Evolutionary conservation across 1,140 invertebrate species (phyloP).

Genomic region (Anadara kagoshimensis): DNA sequence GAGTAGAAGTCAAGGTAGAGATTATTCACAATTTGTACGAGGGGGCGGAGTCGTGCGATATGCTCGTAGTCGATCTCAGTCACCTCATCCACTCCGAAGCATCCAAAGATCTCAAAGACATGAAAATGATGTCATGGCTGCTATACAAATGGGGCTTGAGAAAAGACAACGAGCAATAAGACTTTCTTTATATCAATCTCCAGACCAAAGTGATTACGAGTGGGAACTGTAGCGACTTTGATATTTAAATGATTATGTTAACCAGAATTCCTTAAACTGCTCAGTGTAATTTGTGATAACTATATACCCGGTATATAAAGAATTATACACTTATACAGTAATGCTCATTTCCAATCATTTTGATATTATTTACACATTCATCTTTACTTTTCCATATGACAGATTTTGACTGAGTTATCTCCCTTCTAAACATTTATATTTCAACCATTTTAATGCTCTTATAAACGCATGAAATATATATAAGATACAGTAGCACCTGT

Average conservation of each 20-base stretch:
- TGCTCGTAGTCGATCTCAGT: constrained; percentile 45
- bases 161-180: constrained; percentile 48
- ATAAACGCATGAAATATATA: no score
- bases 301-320: neutral
- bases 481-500: no score
- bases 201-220: constrained; percentile 38
- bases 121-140: constrained; percentile 42
- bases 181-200: constrained; percentile 49
- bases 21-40: constrained; percentile 1
- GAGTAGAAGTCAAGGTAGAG: constrained; percentile 20
- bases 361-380: no score
- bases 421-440: no score
- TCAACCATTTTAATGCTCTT: no score
- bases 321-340: no score
- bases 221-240: constrained; percentile 42
- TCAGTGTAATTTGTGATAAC: neutral
- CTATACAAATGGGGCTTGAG: constrained; percentile 51
- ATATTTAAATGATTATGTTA: neutral
- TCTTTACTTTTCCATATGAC: no score
- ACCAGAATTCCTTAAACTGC: neutral
- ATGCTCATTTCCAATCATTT: no score
- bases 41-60: constrained; percentile 25
- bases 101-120: constrained; percentile 24
- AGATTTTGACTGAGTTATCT: no score
- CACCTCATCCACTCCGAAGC: constrained; percentile 31